phyloP scores from a whole-genome alignment of 2,113 vertebrate genomes.

The Hirundichthys speculiger region DNA sequence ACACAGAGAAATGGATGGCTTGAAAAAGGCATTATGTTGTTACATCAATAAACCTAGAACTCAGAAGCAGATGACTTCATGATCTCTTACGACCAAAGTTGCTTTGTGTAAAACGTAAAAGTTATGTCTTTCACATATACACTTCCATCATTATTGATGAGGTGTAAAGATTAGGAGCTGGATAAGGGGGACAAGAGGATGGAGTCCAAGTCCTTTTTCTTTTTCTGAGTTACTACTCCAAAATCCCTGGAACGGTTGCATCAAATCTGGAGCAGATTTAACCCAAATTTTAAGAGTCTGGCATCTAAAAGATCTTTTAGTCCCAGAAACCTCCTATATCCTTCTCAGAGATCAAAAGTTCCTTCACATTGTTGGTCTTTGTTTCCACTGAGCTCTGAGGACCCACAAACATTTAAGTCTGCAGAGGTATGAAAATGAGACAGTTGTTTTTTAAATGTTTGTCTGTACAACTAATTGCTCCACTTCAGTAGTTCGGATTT shows the following conservation, averaged over 20 bases:
- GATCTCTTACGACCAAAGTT: conserved; percentile 8
- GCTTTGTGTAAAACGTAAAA: conserved; percentile 20
- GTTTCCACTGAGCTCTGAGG: too few relatives aligned
- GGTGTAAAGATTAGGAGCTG: conserved; percentile 34
- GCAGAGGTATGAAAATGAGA: too few relatives aligned
- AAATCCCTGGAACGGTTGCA: not conserved
- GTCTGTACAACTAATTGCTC: too few relatives aligned
- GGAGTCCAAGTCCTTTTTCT: conserved; percentile 18
- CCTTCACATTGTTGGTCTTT: too few relatives aligned
- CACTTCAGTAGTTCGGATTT: too few relatives aligned
- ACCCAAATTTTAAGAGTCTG: not conserved
- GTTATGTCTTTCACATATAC: conserved; percentile 13
- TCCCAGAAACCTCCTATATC: not conserved
- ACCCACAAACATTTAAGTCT: too few relatives aligned
- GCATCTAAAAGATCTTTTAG: not conserved
- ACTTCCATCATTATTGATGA: conserved; percentile 18
- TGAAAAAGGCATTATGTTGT: conserved; percentile 34
- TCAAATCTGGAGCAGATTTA: not conserved
- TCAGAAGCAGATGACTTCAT: not conserved
- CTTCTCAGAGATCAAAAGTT: not conserved
- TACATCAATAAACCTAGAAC: conserved; percentile 30
- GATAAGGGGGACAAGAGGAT: conserved; percentile 29
- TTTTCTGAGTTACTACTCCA: conserved; percentile 26
- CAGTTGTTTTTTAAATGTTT: too few relatives aligned
- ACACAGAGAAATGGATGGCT: conserved; percentile 11